Percentiles rank a stretch among this genome's conserved stretches.
phyloP scores from a whole-genome alignment of 2,113 vertebrate genomes.

The Laticauda laticaudata region DNA sequence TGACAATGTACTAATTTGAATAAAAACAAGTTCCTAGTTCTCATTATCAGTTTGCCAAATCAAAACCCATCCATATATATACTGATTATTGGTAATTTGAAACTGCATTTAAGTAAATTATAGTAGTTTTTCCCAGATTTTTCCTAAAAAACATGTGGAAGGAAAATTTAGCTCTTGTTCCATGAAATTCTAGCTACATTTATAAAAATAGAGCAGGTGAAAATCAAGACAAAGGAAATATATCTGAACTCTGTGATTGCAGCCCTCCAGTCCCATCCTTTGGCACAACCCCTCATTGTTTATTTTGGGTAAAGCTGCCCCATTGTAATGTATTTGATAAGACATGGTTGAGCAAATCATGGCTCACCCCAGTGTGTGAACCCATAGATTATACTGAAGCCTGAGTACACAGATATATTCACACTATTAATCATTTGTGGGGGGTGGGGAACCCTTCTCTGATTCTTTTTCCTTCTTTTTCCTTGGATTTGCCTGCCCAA shows the following conservation, averaged over 20 bases:
- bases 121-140: neutral
- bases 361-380: neutral
- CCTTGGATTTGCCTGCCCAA: neutral
- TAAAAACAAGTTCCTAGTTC: neutral
- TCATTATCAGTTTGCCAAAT: neutral
- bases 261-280: neutral
- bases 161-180: neutral
- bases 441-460: too few species aligned
- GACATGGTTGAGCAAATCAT: neutral
- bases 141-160: neutral
- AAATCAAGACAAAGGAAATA: neutral
- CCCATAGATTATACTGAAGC: neutral
- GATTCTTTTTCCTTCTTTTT: neutral
- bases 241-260: neutral
- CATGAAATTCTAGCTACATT: neutral
- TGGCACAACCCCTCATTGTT: neutral
- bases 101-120: neutral
- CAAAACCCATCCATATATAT: neutral
- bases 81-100: neutral
- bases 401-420: neutral
- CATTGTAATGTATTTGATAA: neutral
- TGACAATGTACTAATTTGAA: neutral
- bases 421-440: neutral
- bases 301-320: neutral
- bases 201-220: neutral